Conservation (phyloP, 64 coral and sea anemone species). For the Catalaphyllia jardinei region DNA sequence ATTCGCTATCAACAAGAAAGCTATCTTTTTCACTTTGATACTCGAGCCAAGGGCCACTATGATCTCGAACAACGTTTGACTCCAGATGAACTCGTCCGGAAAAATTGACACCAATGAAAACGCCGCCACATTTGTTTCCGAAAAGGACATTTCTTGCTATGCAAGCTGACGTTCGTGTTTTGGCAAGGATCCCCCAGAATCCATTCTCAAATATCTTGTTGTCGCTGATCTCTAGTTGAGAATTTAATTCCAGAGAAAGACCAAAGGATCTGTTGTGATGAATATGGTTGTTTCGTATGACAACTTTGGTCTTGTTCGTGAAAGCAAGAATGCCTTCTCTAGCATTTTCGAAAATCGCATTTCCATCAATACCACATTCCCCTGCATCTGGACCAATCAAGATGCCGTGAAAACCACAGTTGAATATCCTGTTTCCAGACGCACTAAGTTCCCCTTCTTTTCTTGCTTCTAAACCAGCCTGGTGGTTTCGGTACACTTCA, state of each 20-base stretch:
- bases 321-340: conserved; percentile 47
- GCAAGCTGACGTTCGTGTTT: conserved; percentile 24
- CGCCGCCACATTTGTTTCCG: conserved; percentile 76
- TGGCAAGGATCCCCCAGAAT: conserved; percentile 65
- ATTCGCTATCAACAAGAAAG: no score
- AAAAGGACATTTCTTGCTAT: conserved; percentile 47
- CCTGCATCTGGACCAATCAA: conserved; percentile 51
- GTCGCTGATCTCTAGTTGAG: neutral
- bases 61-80: conserved; percentile 57
- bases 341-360: conserved; percentile 63
- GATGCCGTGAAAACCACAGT: conserved; percentile 53
- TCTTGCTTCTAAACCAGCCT: conserved; percentile 60
- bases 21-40: neutral
- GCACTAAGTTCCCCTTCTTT: conserved; percentile 44
- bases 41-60: conserved; percentile 61
- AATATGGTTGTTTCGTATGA: conserved; percentile 37
- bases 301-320: neutral
- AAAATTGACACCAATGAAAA: conserved; percentile 58
- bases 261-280: conserved; percentile 62
- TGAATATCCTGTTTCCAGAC: conserved; percentile 30
- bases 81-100: conserved; percentile 51
- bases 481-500: conserved; percentile 46
- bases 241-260: conserved; percentile 2
- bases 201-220: conserved; percentile 72
- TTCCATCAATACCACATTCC: conserved; percentile 33